A percentile compares a stretch with the other conserved stretches of the same genome.
Conservation (phyloP, 2,797 vertebrate genomes). For the Clarias fuscus region DNA sequence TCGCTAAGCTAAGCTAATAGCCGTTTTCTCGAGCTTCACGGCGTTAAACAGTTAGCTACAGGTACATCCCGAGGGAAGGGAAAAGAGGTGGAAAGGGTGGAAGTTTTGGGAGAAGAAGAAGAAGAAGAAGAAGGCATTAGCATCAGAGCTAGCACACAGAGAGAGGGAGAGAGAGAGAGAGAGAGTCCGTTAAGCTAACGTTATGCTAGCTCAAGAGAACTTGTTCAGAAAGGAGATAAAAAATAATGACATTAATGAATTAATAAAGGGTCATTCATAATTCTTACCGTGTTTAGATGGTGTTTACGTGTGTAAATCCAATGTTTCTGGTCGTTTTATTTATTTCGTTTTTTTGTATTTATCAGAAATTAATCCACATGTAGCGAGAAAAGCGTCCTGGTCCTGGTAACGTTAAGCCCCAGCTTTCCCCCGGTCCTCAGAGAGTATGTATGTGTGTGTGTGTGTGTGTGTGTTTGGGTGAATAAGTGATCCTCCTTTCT, state of each 20-base stretch:
- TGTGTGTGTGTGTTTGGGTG: not conserved
- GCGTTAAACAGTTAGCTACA: too few relatives aligned
- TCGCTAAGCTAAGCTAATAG: too few relatives aligned
- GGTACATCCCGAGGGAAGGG: not conserved
- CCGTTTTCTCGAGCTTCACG: too few relatives aligned
- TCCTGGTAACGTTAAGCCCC: not conserved
- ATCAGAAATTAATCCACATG: slow-evolving; percentile 14
- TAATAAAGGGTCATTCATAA: not conserved
- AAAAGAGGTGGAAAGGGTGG: not conserved
- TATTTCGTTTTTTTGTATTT: not conserved
- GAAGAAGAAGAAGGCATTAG: not conserved
- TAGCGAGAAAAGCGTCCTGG: not conserved
- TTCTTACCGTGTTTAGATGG: not conserved
- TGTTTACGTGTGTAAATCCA: not conserved
- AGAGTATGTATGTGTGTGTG: not conserved
- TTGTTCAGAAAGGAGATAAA: not conserved
- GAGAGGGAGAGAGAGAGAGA: not conserved
- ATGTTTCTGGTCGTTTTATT: not conserved
- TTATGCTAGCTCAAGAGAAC: slow-evolving; percentile 6
- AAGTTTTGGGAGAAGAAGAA: not conserved
- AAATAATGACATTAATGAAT: not conserved
- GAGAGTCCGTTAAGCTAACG: not conserved
- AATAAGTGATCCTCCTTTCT: slow-evolving; percentile 46
- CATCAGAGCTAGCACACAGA: not conserved
- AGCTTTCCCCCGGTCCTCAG: not conserved